Percentiles rank a stretch among this genome's conserved stretches.
These are phyloP conservation scores for Carassius gibelio DNA, from an alignment of 2,113 vertebrate genomes.

Conservation along the genomic window DNA sequence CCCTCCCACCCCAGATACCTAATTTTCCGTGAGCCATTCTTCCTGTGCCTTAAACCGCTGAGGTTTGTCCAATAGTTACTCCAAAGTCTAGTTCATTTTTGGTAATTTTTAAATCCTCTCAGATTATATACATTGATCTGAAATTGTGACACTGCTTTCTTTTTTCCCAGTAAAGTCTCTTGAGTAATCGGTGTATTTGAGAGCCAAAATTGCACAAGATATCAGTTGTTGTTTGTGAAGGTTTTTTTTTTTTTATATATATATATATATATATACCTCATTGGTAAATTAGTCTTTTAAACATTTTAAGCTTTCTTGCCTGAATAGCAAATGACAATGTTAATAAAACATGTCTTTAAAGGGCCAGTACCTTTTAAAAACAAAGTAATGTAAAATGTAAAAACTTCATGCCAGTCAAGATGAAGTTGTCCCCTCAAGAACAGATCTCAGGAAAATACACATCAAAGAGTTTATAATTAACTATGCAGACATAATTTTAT, in stretches of 20 bases:
- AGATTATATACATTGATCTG: background rate
- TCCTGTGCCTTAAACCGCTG: conserved; percentile 55
- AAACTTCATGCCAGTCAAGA: background rate
- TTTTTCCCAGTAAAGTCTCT: background rate
- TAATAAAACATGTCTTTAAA: background rate
- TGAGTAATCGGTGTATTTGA: background rate
- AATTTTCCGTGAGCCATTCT: conserved; percentile 6
- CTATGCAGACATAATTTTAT: conserved; percentile 17
- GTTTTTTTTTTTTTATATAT: background rate
- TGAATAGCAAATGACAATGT: background rate
- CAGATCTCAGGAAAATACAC: conserved; percentile 37
- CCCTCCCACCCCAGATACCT: too few relatives aligned
- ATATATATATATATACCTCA: background rate
- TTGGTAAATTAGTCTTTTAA: background rate
- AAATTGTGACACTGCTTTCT: background rate
- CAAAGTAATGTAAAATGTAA: background rate
- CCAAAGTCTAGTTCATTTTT: conserved; percentile 25
- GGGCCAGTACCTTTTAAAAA: background rate
- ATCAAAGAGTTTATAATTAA: background rate
- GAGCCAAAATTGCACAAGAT: background rate
- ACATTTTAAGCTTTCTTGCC: background rate
- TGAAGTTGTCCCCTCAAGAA: background rate
- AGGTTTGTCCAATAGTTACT: conserved; percentile 35
- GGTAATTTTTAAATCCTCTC: background rate
- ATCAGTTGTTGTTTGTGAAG: background rate